Percentiles rank a stretch among this genome's conserved stretches.
Conservation (phyloP, 2,888 invertebrate genomes). For the Drosophila mercatorum region DNA sequence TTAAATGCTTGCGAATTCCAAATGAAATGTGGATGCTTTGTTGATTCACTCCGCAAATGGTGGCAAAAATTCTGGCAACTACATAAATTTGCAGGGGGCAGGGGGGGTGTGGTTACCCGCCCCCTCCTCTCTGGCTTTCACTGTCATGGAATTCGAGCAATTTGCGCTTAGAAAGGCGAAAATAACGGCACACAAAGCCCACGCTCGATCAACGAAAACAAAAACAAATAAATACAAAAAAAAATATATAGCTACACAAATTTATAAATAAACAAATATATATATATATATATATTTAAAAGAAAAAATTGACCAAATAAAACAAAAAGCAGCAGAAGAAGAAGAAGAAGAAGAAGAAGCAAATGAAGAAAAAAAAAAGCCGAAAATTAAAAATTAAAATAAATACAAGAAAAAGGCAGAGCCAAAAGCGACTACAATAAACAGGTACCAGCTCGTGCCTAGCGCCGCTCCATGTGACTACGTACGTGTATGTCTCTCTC, state of each 20-base stretch:
- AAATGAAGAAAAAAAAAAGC: constrained; percentile 22
- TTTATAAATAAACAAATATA: constrained; percentile 28
- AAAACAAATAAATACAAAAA: constrained; percentile 16
- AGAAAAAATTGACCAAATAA: constrained; percentile 22
- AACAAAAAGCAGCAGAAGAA: constrained; percentile 14
- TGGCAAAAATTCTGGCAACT: constrained; percentile 15
- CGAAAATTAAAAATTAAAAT: constrained; percentile 55
- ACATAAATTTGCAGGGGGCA: constrained; percentile 19
- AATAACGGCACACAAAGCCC: constrained; percentile 34
- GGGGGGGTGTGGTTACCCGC: too few species aligned
- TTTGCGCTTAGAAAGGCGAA: constrained; percentile 47
- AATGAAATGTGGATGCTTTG: background rate
- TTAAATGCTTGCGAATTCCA: background rate
- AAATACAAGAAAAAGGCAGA: constrained; percentile 50
- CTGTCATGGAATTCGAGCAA: constrained; percentile 47
- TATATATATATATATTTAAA: background rate
- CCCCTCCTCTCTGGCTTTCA: constrained; percentile 32
- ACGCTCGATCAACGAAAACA: constrained; percentile 38
- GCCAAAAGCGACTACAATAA: constrained; percentile 49
- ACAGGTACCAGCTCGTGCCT: constrained; percentile 78
- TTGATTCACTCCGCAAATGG: constrained; percentile 7
- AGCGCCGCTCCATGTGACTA: constrained; percentile 62
- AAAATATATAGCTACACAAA: constrained; percentile 1
- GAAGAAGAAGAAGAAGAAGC: constrained; percentile 4
- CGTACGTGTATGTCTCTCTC: background rate